These are phyloP conservation scores for Hemithea aestivaria DNA, from an alignment of 2,888 invertebrate genomes.

Conservation along the genomic window DNA sequence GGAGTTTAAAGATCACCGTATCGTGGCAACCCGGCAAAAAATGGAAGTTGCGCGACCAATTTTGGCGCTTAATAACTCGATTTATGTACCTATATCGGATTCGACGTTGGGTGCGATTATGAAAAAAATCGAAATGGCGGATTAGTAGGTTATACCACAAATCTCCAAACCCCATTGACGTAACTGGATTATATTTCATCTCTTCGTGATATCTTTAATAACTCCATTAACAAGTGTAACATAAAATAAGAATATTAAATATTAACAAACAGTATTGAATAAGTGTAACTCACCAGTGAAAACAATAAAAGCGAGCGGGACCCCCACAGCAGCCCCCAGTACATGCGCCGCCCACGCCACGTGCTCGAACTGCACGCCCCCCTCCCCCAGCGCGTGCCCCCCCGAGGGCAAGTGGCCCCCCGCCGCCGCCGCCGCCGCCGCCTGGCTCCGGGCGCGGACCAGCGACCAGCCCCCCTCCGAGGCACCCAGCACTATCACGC, in stretches of 20 bases:
- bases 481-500: conserved; percentile 81
- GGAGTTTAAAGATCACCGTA: too few relatives aligned
- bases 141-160: too few relatives aligned
- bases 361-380: conserved; percentile 34
- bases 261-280: background rate
- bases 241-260: background rate
- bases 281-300: conserved; percentile 58
- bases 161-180: too few relatives aligned
- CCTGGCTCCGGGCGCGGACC: conserved; percentile 23
- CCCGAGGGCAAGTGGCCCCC: conserved; percentile 19
- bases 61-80: too few relatives aligned
- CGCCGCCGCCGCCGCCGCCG: conserved; percentile 13
- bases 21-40: too few relatives aligned
- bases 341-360: conserved; percentile 86
- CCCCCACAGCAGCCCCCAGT: conserved; percentile 83
- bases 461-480: conserved; percentile 79
- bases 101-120: too few relatives aligned
- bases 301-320: conserved; percentile 80
- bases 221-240: too few relatives aligned
- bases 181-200: too few relatives aligned
- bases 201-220: too few relatives aligned
- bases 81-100: too few relatives aligned
- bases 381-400: conserved; percentile 26
- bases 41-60: too few relatives aligned
- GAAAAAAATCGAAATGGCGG: too few relatives aligned